Conservation (phyloP, 1,140 invertebrate genomes). For the Caerostris darwini region DNA sequence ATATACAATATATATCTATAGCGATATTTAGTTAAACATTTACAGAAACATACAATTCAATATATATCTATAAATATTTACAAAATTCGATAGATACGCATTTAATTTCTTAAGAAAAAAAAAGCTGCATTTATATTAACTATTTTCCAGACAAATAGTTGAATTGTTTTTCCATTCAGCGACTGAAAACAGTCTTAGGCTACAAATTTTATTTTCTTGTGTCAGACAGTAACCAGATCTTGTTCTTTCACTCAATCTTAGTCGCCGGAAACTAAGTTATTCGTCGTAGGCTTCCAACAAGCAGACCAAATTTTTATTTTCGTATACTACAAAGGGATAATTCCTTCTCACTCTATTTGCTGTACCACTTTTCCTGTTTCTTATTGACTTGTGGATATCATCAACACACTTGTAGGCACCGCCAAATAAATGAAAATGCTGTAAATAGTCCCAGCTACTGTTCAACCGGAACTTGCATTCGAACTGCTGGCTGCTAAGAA, state of each 20-base stretch:
- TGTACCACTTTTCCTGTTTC: not conserved
- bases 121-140: no score
- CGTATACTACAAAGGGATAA: not conserved
- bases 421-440: not conserved
- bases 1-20: no score
- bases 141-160: no score
- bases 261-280: not conserved
- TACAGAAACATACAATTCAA: no score
- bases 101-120: no score
- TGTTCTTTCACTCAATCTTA: not conserved
- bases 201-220: not conserved
- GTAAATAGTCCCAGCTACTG: not conserved
- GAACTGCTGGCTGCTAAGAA: slow-evolving; percentile 8
- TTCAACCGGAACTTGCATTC: not conserved
- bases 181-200: no score
- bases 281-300: not conserved
- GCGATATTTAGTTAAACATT: no score
- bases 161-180: no score
- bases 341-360: not conserved
- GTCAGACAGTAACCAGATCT: not conserved
- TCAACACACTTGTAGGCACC: not conserved
- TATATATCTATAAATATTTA: no score
- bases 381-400: slow-evolving; percentile 15
- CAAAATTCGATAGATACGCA: no score
- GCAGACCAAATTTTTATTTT: not conserved